Evolutionary conservation across 2,113 vertebrate species (phyloP).

Genomic region (Dromaius novaehollandiae): DNA sequence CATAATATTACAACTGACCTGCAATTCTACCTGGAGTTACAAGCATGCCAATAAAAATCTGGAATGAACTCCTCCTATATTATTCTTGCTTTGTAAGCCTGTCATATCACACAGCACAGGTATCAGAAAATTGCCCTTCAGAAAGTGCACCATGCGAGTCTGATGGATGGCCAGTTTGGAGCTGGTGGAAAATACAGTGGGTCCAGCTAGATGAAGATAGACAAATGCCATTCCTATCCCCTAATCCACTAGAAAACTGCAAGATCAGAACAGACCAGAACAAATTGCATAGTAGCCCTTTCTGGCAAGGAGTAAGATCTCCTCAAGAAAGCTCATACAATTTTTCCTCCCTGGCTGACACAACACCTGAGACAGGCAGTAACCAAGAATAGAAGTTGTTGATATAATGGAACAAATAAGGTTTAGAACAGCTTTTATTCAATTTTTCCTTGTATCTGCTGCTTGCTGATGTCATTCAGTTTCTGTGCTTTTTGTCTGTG

Average conservation of each 20-base stretch:
- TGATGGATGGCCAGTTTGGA: background rate
- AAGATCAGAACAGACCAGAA: background rate
- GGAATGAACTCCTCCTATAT: background rate
- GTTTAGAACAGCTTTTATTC: background rate
- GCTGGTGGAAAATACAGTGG: background rate
- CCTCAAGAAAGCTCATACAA: background rate
- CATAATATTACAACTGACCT: background rate
- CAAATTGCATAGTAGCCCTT: accelerated
- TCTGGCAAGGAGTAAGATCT: background rate
- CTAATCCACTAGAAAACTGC: background rate
- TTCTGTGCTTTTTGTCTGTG: background rate
- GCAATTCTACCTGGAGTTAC: background rate
- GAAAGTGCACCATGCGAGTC: background rate
- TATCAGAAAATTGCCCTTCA: background rate
- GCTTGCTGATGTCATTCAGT: background rate
- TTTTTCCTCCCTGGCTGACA: background rate
- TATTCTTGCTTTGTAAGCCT: background rate
- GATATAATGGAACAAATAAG: background rate
- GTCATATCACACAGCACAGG: background rate
- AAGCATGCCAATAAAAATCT: background rate
- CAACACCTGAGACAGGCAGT: background rate
- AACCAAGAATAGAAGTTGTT: background rate
- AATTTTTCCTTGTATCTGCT: background rate
- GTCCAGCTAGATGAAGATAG: background rate
- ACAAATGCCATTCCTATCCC: background rate